Percentiles rank a stretch among this genome's conserved stretches.
Evolutionary conservation across 1,140 invertebrate genomes (phyloP).

Genomic region (Atta cephalotes): DNA sequence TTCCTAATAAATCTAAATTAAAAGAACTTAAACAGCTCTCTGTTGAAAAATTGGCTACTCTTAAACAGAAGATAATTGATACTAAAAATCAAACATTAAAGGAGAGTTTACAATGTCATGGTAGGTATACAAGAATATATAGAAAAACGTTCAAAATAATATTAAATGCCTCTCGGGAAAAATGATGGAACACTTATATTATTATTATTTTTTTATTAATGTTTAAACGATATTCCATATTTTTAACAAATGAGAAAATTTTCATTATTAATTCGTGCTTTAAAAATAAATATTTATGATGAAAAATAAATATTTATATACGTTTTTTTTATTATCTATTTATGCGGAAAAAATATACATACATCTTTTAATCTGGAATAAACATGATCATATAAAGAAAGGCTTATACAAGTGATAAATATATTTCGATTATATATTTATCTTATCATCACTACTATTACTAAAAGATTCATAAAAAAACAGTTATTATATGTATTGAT

Average conservation of each 20-base stretch:
- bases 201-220: neutral
- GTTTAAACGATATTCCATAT: neutral
- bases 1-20: constrained; percentile 87
- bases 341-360: neutral
- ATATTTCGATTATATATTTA: neutral
- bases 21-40: constrained; percentile 89
- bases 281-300: neutral
- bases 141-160: neutral
- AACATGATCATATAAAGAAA: neutral
- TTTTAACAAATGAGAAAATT: neutral
- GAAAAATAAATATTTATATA: neutral
- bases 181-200: neutral
- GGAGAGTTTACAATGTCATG: constrained; percentile 64
- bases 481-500: constrained; percentile 17
- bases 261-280: neutral
- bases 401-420: neutral
- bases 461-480: constrained; percentile 18
- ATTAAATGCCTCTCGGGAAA: neutral
- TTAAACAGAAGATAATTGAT: constrained; percentile 89
- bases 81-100: constrained; percentile 84
- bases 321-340: neutral
- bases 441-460: neutral
- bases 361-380: neutral
- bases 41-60: constrained; percentile 89
- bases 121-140: constrained; percentile 20